These are phyloP conservation scores for Theocolax elegans DNA, from an alignment of 1,140 invertebrate genomes.

Conservation along the genomic window DNA sequence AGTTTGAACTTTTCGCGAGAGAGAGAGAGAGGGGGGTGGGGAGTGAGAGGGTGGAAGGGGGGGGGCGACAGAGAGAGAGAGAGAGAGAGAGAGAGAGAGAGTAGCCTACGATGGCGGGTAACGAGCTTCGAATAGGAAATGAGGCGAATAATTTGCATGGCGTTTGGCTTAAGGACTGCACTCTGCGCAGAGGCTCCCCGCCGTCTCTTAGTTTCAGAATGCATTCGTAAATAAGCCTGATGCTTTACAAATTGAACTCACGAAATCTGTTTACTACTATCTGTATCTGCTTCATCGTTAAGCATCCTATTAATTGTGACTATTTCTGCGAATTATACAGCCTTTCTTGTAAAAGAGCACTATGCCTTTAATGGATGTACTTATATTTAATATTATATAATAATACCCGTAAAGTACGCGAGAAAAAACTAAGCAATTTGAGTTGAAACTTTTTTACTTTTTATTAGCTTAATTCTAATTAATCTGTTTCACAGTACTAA, in stretches of 20 bases:
- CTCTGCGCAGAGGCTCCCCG: neutral
- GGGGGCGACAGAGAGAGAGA: too few relatives aligned
- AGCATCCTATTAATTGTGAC: neutral
- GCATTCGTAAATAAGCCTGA: conserved; percentile 11
- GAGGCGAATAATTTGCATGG: conserved; percentile 52
- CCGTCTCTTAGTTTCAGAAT: neutral
- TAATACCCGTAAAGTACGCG: too few relatives aligned
- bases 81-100: too few relatives aligned
- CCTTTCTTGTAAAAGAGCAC: neutral
- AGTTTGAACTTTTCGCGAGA: conserved; percentile 36
- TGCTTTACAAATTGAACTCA: neutral
- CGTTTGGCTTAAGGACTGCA: conserved; percentile 46
- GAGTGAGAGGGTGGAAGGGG: too few relatives aligned
- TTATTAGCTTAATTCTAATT: too few relatives aligned
- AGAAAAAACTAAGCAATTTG: too few relatives aligned
- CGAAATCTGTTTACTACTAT: neutral
- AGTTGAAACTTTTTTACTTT: too few relatives aligned
- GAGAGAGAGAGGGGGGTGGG: too few relatives aligned
- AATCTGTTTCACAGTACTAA: too few relatives aligned
- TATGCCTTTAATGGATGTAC: too few relatives aligned
- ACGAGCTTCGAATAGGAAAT: conserved; percentile 52
- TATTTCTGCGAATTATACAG: neutral
- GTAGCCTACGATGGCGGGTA: conserved; percentile 39
- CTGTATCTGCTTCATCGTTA: neutral
- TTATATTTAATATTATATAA: too few relatives aligned